Evolutionary conservation across 2,888 invertebrate genomes (phyloP).

Genomic region (Pollenia griseotomentosa): DNA sequence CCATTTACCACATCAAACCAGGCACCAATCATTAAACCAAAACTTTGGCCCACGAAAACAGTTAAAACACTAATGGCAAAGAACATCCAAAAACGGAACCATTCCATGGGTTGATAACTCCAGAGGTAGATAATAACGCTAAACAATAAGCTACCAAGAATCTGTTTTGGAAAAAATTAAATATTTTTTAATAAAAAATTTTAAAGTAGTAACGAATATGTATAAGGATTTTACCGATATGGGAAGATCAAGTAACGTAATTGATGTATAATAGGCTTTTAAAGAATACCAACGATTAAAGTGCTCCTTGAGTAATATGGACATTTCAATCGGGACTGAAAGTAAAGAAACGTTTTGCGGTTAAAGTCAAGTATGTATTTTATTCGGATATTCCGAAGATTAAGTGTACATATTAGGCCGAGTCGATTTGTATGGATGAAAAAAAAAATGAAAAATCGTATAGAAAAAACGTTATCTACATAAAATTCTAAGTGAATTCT

Average conservation of each 20-base stretch:
- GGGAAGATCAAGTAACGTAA: slow-evolving; percentile 91
- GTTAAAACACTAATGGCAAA: slow-evolving; percentile 92
- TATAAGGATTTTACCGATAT: slow-evolving; percentile 87
- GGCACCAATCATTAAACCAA: slow-evolving; percentile 96
- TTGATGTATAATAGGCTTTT: slow-evolving; percentile 91
- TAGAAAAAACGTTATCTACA: no score
- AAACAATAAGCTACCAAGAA: slow-evolving; percentile 89
- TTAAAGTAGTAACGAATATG: not conserved
- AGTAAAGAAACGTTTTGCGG: not conserved
- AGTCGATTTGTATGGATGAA: no score
- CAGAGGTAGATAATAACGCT: slow-evolving; percentile 92
- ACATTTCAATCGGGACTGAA: slow-evolving; percentile 90
- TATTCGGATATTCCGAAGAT: no score
- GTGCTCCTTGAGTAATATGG: slow-evolving; percentile 92
- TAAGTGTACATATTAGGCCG: no score
- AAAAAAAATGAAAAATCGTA: no score
- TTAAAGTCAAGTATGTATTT: no score
- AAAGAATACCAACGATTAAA: slow-evolving; percentile 95
- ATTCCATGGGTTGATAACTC: slow-evolving; percentile 94
- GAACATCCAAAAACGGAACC: slow-evolving; percentile 93
- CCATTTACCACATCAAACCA: slow-evolving; percentile 95
- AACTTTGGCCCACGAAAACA: slow-evolving; percentile 95
- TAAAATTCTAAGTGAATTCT: no score
- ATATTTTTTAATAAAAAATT: not conserved
- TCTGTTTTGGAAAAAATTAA: slow-evolving; percentile 82